A percentile compares a stretch with the other conserved stretches of the same genome.
Evolutionary conservation across 2,797 vertebrate species (phyloP).

Genomic region (Anolis apletophallus): DNA sequence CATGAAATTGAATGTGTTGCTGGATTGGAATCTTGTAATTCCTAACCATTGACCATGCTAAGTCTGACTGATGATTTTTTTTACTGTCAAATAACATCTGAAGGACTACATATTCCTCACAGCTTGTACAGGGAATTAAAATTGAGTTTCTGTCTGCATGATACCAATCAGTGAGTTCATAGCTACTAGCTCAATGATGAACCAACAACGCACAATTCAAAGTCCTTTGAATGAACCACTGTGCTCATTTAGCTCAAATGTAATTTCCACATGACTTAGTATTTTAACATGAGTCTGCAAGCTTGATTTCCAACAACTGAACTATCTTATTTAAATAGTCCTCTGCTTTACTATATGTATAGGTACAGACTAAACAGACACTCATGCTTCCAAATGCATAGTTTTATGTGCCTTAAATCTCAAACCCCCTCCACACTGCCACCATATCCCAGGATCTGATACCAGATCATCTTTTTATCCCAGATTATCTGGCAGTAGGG

Average conservation of each 20-base stretch:
- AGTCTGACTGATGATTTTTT: no score
- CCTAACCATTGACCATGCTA: no score
- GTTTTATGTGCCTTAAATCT: background rate
- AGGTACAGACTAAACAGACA: background rate
- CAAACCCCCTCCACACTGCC: background rate
- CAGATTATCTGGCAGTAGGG: no score
- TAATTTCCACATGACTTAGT: background rate
- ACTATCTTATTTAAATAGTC: background rate
- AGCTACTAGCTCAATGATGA: background rate
- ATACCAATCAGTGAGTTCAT: background rate
- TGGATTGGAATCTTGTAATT: no score
- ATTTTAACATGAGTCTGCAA: background rate
- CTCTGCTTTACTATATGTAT: background rate
- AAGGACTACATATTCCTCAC: no score
- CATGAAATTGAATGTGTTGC: no score
- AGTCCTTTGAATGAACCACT: background rate
- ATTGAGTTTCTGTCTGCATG: background rate
- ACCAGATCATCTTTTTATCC: no score
- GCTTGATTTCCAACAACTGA: background rate
- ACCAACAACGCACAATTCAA: background rate
- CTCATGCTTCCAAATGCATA: background rate
- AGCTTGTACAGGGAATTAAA: background rate
- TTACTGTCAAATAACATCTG: no score
- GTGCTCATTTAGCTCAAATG: background rate
- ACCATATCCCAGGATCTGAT: no score